Conservation (phyloP, 2,797 vertebrate species). For the Gila robusta region DNA sequence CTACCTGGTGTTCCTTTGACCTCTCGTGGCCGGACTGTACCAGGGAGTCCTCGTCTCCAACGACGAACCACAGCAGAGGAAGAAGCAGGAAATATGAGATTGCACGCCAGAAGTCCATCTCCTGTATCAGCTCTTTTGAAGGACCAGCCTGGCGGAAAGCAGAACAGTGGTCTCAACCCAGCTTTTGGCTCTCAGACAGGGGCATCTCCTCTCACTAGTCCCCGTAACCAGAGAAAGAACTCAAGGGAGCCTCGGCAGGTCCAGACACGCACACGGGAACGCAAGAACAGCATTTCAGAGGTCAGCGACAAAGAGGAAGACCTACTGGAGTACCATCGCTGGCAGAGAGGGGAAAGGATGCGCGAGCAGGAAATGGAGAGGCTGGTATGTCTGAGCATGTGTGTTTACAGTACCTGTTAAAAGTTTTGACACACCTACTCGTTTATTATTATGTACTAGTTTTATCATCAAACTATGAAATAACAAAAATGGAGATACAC, state of each 20-base stretch:
- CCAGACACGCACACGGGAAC: constrained; percentile 79
- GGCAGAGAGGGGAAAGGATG: constrained; percentile 92
- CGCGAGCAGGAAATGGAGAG: constrained; percentile 97
- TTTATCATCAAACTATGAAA: neutral
- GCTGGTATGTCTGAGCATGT: constrained; percentile 78
- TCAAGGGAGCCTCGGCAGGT: constrained; percentile 60
- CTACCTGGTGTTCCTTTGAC: constrained; percentile 52
- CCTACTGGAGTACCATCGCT: constrained; percentile 92
- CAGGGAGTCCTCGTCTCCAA: constrained; percentile 78
- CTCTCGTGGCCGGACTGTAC: constrained; percentile 71
- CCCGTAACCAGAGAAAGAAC: constrained; percentile 79
- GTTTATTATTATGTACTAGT: neutral
- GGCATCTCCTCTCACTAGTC: constrained; percentile 85
- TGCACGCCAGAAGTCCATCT: constrained; percentile 80
- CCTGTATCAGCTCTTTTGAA: constrained; percentile 70
- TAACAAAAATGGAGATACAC: neutral
- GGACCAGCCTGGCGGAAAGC: constrained; percentile 63
- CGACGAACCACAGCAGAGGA: constrained; percentile 67
- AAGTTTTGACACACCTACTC: neutral
- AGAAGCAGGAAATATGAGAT: constrained; percentile 63
- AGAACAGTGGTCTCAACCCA: constrained; percentile 70
- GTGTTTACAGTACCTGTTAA: constrained; percentile 25
- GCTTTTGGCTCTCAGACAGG: constrained; percentile 73
- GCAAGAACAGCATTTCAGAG: constrained; percentile 95
- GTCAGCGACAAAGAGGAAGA: constrained; percentile 92